phyloP scores from a whole-genome alignment of 2,888 invertebrate species.

The Apantesis nais region DNA sequence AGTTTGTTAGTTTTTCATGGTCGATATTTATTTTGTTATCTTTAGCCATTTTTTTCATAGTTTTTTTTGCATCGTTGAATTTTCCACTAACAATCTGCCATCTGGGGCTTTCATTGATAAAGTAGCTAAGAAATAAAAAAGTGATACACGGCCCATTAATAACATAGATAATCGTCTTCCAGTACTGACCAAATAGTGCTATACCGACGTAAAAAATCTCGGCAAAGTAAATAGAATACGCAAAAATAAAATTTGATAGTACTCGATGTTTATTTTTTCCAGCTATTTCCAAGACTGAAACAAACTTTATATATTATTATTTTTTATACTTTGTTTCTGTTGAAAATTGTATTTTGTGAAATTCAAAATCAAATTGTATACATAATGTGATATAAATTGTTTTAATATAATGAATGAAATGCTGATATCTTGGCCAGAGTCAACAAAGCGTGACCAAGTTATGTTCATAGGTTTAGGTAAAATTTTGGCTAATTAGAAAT shows the following conservation, averaged over 20 bases:
- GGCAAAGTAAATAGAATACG: constrained; percentile 69
- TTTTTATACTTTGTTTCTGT: too few species aligned
- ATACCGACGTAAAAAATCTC: constrained; percentile 67
- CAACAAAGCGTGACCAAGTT: too few species aligned
- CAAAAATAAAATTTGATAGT: constrained; percentile 66
- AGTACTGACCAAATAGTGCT: constrained; percentile 69
- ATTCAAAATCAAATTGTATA: too few species aligned
- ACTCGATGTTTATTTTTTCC: constrained; percentile 63
- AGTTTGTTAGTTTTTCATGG: constrained; percentile 55
- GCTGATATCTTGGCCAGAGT: too few species aligned
- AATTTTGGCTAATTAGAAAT: too few species aligned
- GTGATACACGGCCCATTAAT: constrained; percentile 67
- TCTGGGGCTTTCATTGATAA: too few species aligned
- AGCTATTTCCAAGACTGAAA: constrained; percentile 73
- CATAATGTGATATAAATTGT: too few species aligned
- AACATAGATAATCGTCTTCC: constrained; percentile 68
- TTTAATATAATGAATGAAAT: too few species aligned
- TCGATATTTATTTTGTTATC: constrained; percentile 65
- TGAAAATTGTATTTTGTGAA: too few species aligned
- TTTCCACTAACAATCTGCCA: too few species aligned
- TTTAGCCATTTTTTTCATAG: constrained; percentile 58
- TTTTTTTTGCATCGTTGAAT: constrained; percentile 61
- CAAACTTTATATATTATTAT: background rate
- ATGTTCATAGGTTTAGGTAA: too few species aligned
- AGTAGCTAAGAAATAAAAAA: constrained; percentile 57